Evolutionary conservation across 2,888 invertebrate species (phyloP).

Genomic region (Zaprionus bogoriensis): DNA sequence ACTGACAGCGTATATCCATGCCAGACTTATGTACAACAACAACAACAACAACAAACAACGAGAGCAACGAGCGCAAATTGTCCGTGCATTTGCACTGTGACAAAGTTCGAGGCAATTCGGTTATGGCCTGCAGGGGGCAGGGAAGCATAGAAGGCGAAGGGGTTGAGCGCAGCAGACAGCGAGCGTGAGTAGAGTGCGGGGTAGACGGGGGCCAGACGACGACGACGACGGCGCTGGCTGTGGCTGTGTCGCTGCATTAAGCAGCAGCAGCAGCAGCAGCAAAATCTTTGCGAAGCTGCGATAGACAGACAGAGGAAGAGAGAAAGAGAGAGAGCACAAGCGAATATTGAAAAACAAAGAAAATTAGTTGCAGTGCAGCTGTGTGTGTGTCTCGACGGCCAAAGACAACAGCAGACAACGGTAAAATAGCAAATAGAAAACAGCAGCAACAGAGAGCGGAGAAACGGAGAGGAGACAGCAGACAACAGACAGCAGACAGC

Average conservation of each 20-base stretch:
- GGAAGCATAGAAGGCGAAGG: too few relatives aligned
- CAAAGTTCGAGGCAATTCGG: slow-evolving; percentile 57
- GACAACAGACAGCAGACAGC: slow-evolving; percentile 25
- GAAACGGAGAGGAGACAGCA: too few relatives aligned
- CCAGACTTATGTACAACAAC: slow-evolving; percentile 16
- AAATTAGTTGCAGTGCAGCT: slow-evolving; percentile 61
- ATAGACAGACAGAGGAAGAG: neutral
- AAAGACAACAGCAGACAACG: slow-evolving; percentile 50
- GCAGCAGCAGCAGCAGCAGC: neutral
- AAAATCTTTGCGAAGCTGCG: neutral
- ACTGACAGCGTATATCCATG: slow-evolving; percentile 21
- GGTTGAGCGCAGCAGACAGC: slow-evolving; percentile 30
- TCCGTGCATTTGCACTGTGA: slow-evolving; percentile 51
- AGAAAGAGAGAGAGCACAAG: slow-evolving; percentile 16
- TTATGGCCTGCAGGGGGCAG: slow-evolving; percentile 41
- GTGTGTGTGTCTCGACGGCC: slow-evolving; percentile 51
- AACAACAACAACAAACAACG: slow-evolving; percentile 10
- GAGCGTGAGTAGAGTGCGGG: neutral
- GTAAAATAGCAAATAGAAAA: neutral
- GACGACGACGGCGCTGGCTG: too few relatives aligned
- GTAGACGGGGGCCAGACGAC: neutral
- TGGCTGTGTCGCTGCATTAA: slow-evolving; percentile 1
- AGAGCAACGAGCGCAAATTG: neutral
- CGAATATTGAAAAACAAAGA: slow-evolving; percentile 76
- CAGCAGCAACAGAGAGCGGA: too few relatives aligned